Evolutionary conservation across 2,113 vertebrate species (phyloP).

Genomic region (Hemibagrus wyckioides): DNA sequence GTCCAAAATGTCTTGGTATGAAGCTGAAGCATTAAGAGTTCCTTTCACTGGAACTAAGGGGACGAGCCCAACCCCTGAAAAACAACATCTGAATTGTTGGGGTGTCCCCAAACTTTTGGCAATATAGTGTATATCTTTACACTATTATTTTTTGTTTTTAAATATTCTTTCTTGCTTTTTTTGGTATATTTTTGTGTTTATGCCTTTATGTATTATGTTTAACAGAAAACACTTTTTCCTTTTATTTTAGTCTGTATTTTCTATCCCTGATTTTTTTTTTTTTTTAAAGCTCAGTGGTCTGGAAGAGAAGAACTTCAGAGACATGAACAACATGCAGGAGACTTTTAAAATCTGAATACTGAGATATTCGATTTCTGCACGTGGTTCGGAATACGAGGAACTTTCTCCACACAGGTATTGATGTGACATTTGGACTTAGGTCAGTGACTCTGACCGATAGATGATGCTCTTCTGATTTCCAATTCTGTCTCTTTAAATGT

Average conservation of each 20-base stretch:
- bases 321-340: too few species aligned
- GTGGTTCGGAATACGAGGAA: too few species aligned
- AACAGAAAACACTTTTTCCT: too few species aligned
- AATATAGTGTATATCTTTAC: too few species aligned
- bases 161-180: not conserved
- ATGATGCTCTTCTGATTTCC: not conserved
- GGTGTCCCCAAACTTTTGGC: too few species aligned
- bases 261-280: not conserved
- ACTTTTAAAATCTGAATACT: not conserved
- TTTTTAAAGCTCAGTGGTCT: not conserved
- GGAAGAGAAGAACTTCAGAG: not conserved
- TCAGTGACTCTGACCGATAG: not conserved
- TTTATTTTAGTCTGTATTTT: not conserved
- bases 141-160: not conserved
- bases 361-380: not conserved
- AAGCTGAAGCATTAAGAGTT: too few species aligned
- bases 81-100: too few species aligned
- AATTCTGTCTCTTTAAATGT: conserved; percentile 1
- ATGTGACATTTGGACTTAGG: too few species aligned
- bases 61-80: too few species aligned
- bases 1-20: too few species aligned
- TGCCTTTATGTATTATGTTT: not conserved
- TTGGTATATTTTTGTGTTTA: not conserved
- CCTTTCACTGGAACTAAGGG: too few species aligned
- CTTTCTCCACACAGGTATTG: not conserved